Conservation (phyloP, 2,888 invertebrate species). For the Apodemia duryi region DNA sequence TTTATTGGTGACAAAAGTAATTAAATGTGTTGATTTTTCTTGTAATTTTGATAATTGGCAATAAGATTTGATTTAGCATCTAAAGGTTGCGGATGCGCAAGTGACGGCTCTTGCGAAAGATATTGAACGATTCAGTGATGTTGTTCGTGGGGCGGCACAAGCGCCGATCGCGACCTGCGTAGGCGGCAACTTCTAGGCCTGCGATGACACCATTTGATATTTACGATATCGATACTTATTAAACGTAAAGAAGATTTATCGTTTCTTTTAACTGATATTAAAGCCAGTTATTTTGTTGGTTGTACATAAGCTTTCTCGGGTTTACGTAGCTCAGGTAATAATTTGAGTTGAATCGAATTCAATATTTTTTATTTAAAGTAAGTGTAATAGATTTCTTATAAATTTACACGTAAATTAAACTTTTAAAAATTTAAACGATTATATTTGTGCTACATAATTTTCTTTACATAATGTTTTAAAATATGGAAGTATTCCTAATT, state of each 20-base stretch:
- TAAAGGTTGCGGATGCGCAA: constrained; percentile 58
- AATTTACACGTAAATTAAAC: too few species aligned
- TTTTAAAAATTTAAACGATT: too few species aligned
- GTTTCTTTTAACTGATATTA: too few species aligned
- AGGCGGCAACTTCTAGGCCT: constrained; percentile 57
- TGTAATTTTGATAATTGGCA: constrained; percentile 29
- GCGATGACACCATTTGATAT: constrained; percentile 25
- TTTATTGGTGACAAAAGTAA: constrained; percentile 33
- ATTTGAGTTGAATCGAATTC: too few species aligned
- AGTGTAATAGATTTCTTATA: too few species aligned
- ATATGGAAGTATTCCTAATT: too few species aligned
- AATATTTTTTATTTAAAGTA: too few species aligned
- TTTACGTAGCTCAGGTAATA: too few species aligned
- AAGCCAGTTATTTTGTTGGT: too few species aligned
- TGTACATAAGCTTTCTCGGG: too few species aligned
- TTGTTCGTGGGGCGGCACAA: constrained; percentile 60
- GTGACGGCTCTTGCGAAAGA: constrained; percentile 58
- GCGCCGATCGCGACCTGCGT: constrained; percentile 70
- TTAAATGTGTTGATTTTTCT: constrained; percentile 39
- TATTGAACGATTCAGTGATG: constrained; percentile 70
- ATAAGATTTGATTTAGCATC: constrained; percentile 31
- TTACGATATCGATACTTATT: constrained; percentile 33
- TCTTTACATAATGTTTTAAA: too few species aligned
- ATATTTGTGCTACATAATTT: too few species aligned
- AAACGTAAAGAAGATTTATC: background rate